Percentiles rank a stretch among this genome's conserved stretches.
Conservation (phyloP, 35 echinoderm and acorn worm genomes). For the Chiridota heheva region DNA sequence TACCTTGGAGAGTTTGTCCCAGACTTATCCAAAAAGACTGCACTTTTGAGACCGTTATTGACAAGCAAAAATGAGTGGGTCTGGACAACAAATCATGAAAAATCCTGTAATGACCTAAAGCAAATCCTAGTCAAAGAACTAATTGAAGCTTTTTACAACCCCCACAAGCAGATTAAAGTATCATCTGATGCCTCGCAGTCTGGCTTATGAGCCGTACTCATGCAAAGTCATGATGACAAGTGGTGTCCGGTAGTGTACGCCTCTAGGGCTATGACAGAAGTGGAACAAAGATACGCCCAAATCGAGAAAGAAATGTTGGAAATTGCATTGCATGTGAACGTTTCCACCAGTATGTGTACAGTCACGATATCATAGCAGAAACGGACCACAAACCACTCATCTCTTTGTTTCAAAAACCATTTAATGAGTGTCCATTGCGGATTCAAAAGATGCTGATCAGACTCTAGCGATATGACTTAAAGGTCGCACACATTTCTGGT, state of each 20-base stretch:
- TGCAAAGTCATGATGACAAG: conserved; percentile 34
- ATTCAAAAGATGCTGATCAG: conserved; percentile 60
- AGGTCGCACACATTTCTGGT: conserved; percentile 41
- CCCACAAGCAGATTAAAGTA: conserved; percentile 17
- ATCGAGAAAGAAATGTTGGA: conserved; percentile 49
- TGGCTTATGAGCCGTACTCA: conserved; percentile 45
- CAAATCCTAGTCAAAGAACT: background rate
- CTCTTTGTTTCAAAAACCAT: conserved; percentile 54
- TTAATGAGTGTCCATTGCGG: conserved; percentile 61
- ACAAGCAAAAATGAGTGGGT: conserved; percentile 6
- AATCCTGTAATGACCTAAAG: background rate
- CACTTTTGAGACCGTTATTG: conserved; percentile 5
- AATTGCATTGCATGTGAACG: conserved; percentile 56
- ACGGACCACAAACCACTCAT: conserved; percentile 57
- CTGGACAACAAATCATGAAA: conserved; percentile 24
- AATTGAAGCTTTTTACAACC: conserved; percentile 57
- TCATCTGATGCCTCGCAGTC: conserved; percentile 43
- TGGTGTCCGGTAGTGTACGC: conserved; percentile 62
- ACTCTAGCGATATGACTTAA: conserved; percentile 59
- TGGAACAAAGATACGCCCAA: conserved; percentile 50
- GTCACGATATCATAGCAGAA: conserved; percentile 12
- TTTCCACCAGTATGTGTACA: conserved; percentile 45
- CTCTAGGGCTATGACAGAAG: conserved; percentile 31
- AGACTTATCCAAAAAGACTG: conserved; percentile 15
- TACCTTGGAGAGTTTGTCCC: conserved; percentile 30